Evolutionary conservation across 1,140 invertebrate species (phyloP).

Genomic region (Oryzaephilus surinamensis): DNA sequence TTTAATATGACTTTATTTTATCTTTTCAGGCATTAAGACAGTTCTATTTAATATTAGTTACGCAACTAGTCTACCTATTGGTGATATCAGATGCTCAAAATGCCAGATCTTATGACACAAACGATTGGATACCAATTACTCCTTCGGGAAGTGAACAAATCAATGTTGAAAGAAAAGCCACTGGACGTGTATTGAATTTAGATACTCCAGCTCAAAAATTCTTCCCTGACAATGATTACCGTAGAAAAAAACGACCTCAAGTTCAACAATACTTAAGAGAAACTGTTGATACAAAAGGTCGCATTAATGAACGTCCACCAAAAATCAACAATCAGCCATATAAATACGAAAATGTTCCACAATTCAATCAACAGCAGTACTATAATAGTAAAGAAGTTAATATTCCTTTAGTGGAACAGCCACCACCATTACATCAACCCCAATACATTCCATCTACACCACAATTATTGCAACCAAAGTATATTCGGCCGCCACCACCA

Average conservation of each 20-base stretch:
- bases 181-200: conserved; percentile 41
- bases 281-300: conserved; percentile 13
- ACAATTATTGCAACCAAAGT: not conserved
- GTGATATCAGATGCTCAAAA: no score
- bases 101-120: conserved; percentile 24
- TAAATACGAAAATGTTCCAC: conserved; percentile 19
- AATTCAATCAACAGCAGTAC: conserved; percentile 11
- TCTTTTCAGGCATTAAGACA: conserved; percentile 25
- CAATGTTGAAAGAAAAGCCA: conserved; percentile 37
- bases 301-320: conserved; percentile 5
- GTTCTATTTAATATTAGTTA: conserved; percentile 8
- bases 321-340: conserved; percentile 15
- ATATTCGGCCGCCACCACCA: conserved; percentile 5
- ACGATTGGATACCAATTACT: conserved; percentile 32
- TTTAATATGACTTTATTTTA: conserved; percentile 4
- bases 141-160: conserved; percentile 17
- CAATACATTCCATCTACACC: conserved; percentile 4
- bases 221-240: conserved; percentile 35
- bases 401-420: not conserved
- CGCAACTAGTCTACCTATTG: conserved; percentile 7
- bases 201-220: conserved; percentile 32
- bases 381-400: not conserved
- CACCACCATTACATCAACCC: conserved; percentile 6
- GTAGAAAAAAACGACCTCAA: conserved; percentile 7
- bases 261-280: conserved; percentile 21